These are phyloP conservation scores for Telenomus remus DNA, from an alignment of 1,140 invertebrate species.

Conservation along the genomic window DNA sequence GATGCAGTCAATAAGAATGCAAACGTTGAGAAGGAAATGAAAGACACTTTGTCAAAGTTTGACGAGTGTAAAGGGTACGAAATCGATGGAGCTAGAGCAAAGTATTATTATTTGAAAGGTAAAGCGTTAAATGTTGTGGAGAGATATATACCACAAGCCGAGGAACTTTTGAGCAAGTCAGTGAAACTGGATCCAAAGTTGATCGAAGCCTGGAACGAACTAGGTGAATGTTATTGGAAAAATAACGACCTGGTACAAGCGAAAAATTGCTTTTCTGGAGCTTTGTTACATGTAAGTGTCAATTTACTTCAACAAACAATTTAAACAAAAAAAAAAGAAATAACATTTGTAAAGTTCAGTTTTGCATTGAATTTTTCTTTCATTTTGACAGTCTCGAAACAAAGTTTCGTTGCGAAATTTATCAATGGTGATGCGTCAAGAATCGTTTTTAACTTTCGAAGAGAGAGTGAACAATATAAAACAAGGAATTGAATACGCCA, in stretches of 20 bases:
- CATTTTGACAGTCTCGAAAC: slow-evolving; percentile 81
- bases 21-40: slow-evolving; percentile 81
- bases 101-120: slow-evolving; percentile 85
- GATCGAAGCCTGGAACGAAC: slow-evolving; percentile 91
- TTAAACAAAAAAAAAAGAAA: slow-evolving; percentile 2
- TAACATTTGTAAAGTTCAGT: background rate
- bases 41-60: slow-evolving; percentile 79
- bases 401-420: slow-evolving; percentile 87
- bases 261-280: slow-evolving; percentile 89
- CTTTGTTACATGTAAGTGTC: slow-evolving; percentile 84
- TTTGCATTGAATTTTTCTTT: too few species aligned
- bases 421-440: slow-evolving; percentile 88
- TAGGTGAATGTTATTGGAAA: slow-evolving; percentile 94
- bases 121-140: slow-evolving; percentile 85
- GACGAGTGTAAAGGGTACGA: slow-evolving; percentile 81
- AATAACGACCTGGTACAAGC: slow-evolving; percentile 87
- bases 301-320: background rate
- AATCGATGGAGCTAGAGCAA: slow-evolving; percentile 78
- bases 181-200: slow-evolving; percentile 90
- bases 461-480: slow-evolving; percentile 81
- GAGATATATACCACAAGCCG: slow-evolving; percentile 81
- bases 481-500: slow-evolving; percentile 86
- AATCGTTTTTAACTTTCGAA: slow-evolving; percentile 74
- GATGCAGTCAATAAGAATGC: slow-evolving; percentile 81
- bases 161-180: slow-evolving; percentile 86